A percentile compares a stretch with the other conserved stretches of the same genome.
Conservation (phyloP, 2,797 vertebrate species). For the Sibirionetta formosa region DNA sequence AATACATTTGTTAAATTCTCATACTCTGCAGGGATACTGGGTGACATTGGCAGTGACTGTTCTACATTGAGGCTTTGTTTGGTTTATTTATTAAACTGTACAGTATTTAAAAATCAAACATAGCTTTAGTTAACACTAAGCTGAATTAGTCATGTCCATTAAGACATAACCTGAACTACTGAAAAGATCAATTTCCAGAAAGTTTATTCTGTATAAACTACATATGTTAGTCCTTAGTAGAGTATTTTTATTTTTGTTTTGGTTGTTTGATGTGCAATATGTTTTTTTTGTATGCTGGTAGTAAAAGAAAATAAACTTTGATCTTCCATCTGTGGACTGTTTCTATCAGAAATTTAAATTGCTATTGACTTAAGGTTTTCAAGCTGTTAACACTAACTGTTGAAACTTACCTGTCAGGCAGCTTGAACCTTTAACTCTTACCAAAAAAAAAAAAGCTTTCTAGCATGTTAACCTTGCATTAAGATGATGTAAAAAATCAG, state of each 20-base stretch:
- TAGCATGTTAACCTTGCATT: neutral
- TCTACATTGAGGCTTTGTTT: constrained; percentile 94
- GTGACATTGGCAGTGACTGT: constrained; percentile 94
- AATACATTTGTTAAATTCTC: constrained; percentile 88
- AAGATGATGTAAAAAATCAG: neutral
- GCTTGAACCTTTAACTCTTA: constrained; percentile 51
- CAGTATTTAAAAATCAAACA: constrained; percentile 99
- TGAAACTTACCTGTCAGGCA: neutral
- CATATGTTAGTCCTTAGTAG: constrained; percentile 90
- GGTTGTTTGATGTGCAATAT: constrained; percentile 99
- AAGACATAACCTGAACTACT: constrained; percentile 95
- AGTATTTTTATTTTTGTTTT: constrained; percentile 92
- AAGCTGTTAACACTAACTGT: neutral
- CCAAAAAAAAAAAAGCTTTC: neutral
- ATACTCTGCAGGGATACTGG: constrained; percentile 91
- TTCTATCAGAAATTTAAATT: constrained; percentile 75
- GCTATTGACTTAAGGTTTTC: constrained; percentile 29
- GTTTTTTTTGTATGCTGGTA: constrained; percentile 99
- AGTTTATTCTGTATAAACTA: constrained; percentile 93
- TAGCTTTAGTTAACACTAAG: constrained; percentile 97
- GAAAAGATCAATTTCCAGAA: constrained; percentile 96
- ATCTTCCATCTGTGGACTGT: constrained; percentile 95
- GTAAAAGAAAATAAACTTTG: constrained; percentile 99
- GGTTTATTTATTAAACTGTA: constrained; percentile 99
- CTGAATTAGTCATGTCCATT: constrained; percentile 90